These are phyloP conservation scores for Coelopa frigida DNA, from an alignment of 1,140 invertebrate species.

Conservation along the genomic window DNA sequence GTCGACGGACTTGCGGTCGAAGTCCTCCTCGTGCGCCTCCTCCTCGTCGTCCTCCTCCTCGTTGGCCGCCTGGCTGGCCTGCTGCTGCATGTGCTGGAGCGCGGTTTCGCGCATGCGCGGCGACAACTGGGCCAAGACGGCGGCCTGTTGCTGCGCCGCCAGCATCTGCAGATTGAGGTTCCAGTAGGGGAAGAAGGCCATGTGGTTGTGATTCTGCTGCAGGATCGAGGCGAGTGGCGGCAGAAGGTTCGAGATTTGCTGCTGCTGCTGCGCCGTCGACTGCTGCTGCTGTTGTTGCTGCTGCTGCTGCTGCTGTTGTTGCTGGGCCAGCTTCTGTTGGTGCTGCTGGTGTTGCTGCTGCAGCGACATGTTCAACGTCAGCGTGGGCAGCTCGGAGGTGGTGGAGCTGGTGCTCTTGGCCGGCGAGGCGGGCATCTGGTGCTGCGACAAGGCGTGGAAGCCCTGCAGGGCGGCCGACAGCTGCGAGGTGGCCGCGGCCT, in stretches of 20 bases:
- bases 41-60: slow-evolving; percentile 17
- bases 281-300: slow-evolving; percentile 1
- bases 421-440: slow-evolving; percentile 16
- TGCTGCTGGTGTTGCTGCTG: slow-evolving; percentile 12
- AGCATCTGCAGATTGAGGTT: slow-evolving; percentile 44
- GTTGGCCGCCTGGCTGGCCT: slow-evolving; percentile 11
- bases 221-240: slow-evolving; percentile 36
- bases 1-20: slow-evolving; percentile 36
- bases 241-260: slow-evolving; percentile 19
- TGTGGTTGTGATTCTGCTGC: slow-evolving; percentile 40
- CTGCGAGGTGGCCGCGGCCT: slow-evolving; percentile 20
- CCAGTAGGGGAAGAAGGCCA: slow-evolving; percentile 44
- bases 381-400: slow-evolving; percentile 17
- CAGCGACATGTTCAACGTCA: slow-evolving; percentile 16
- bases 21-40: slow-evolving; percentile 37
- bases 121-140: slow-evolving; percentile 35
- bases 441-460: slow-evolving; percentile 20
- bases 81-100: slow-evolving; percentile 25
- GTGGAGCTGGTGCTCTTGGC: slow-evolving; percentile 10
- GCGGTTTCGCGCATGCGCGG: slow-evolving; percentile 32
- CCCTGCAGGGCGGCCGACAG: slow-evolving; percentile 29
- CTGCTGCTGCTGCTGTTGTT: slow-evolving; percentile 7
- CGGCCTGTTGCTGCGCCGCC: slow-evolving; percentile 42
- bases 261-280: neutral
- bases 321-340: slow-evolving; percentile 4